These are phyloP conservation scores for Diplogasteroides magnus DNA, from an alignment of 1,140 invertebrate species.

Conservation along the genomic window DNA sequence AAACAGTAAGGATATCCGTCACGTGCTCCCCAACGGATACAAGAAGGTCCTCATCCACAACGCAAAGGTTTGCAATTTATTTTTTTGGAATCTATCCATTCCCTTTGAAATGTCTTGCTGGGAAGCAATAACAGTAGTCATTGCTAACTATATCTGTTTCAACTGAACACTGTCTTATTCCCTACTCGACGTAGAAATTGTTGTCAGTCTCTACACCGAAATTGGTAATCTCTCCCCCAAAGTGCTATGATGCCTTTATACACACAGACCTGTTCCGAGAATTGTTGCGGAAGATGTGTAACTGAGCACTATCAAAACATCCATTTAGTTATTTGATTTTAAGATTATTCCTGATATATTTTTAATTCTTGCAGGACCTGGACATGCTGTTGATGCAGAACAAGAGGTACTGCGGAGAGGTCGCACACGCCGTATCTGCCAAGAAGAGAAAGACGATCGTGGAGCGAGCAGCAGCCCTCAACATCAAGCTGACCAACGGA, in stretches of 20 bases:
- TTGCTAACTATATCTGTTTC: too few relatives aligned
- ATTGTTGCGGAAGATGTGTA: not conserved
- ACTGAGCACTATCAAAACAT: too few relatives aligned
- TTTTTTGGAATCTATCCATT: too few relatives aligned
- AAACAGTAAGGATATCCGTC: slow-evolving; percentile 74
- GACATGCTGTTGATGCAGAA: slow-evolving; percentile 99
- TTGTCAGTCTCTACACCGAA: too few relatives aligned
- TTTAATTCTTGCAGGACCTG: slow-evolving; percentile 71
- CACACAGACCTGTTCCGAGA: not conserved
- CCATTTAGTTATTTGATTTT: too few relatives aligned
- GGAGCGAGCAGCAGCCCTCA: slow-evolving; percentile 88
- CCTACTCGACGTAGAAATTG: too few relatives aligned
- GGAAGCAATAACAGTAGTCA: too few relatives aligned
- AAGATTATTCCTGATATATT: not conserved
- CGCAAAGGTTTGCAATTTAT: slow-evolving; percentile 62
- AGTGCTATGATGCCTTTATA: not conserved
- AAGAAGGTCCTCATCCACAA: slow-evolving; percentile 83
- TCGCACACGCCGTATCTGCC: slow-evolving; percentile 89
- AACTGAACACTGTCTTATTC: too few relatives aligned
- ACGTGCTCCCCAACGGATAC: slow-evolving; percentile 95
- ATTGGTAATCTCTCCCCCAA: too few relatives aligned
- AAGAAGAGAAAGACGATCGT: slow-evolving; percentile 93
- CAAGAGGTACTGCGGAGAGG: slow-evolving; percentile 90
- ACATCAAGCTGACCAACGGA: slow-evolving; percentile 80
- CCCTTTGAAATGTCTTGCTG: too few relatives aligned